Evolutionary conservation across 2,888 invertebrate genomes (phyloP).

Genomic region (Apodemia mormo): DNA sequence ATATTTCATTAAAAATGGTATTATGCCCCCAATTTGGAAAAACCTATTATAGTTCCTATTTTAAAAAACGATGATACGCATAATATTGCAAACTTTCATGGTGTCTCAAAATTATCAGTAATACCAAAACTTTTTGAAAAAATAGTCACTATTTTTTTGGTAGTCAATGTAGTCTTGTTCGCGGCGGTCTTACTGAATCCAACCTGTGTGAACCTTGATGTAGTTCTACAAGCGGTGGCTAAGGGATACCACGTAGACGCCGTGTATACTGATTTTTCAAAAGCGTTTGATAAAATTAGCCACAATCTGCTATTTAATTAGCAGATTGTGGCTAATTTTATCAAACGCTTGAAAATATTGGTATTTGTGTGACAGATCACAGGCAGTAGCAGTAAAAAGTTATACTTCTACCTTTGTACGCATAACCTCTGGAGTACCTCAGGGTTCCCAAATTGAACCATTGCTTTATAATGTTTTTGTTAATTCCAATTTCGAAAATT

Average conservation of each 20-base stretch:
- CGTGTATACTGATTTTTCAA: no score
- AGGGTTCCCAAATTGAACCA: not conserved
- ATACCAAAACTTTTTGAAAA: no score
- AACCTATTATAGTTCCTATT: slow-evolving; percentile 2
- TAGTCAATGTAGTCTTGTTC: slow-evolving; percentile 8
- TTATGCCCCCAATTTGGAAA: not conserved
- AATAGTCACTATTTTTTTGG: not conserved
- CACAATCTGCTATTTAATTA: slow-evolving; percentile 14
- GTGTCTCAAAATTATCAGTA: slow-evolving; percentile 1
- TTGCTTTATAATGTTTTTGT: not conserved
- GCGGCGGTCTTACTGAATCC: slow-evolving; percentile 11
- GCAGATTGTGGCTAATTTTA: no score
- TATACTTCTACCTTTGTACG: not conserved
- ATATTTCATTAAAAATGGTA: not conserved
- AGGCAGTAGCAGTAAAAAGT: no score
- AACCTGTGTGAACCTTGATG: slow-evolving; percentile 11
- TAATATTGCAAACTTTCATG: slow-evolving; percentile 17
- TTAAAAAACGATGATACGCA: slow-evolving; percentile 21
- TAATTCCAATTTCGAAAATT: not conserved
- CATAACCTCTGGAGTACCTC: slow-evolving; percentile 2
- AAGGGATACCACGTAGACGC: slow-evolving; percentile 15
- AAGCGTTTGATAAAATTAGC: no score
- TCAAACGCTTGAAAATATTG: slow-evolving; percentile 3
- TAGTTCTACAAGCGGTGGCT: not conserved
- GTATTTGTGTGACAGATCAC: not conserved